Conservation (phyloP, 2,797 vertebrate genomes). For the Pseudochromis fuscus region DNA sequence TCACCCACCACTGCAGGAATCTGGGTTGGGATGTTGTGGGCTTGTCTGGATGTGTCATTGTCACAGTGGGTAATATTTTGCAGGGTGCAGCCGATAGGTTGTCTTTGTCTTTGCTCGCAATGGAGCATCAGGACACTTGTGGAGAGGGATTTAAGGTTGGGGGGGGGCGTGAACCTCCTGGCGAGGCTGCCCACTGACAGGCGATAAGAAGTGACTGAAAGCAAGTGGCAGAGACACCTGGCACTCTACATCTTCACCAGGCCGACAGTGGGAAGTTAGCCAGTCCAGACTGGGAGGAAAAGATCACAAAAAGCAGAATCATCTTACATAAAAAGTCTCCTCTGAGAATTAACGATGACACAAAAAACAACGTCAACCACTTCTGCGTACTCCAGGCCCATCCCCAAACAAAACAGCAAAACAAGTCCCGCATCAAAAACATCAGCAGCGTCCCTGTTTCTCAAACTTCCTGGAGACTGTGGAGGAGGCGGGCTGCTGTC, state of each 20-base stretch:
- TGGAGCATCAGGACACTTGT: not conserved
- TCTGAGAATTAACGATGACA: constrained; percentile 29
- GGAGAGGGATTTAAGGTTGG: not conserved
- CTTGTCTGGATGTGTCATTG: not conserved
- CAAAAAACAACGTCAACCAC: not conserved
- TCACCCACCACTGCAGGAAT: not conserved
- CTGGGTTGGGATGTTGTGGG: not conserved
- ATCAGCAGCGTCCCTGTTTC: constrained; percentile 47
- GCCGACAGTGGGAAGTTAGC: constrained; percentile 20
- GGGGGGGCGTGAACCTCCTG: constrained; percentile 19
- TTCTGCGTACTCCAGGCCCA: constrained; percentile 19
- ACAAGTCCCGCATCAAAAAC: constrained; percentile 53
- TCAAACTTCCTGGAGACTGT: constrained; percentile 45
- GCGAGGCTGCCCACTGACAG: constrained; percentile 35
- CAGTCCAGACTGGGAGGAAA: constrained; percentile 15
- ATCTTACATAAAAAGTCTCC: constrained; percentile 33
- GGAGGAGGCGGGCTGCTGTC: constrained; percentile 39
- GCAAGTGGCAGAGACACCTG: constrained; percentile 35
- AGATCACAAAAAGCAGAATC: not conserved
- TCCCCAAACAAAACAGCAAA: constrained; percentile 55
- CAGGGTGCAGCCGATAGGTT: not conserved
- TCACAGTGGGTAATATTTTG: constrained; percentile 1
- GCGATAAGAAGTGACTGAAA: constrained; percentile 24
- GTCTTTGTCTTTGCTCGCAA: not conserved
- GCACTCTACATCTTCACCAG: constrained; percentile 11